phyloP scores from a whole-genome alignment of 2,797 vertebrate species.

The Sebastes elongatus region DNA sequence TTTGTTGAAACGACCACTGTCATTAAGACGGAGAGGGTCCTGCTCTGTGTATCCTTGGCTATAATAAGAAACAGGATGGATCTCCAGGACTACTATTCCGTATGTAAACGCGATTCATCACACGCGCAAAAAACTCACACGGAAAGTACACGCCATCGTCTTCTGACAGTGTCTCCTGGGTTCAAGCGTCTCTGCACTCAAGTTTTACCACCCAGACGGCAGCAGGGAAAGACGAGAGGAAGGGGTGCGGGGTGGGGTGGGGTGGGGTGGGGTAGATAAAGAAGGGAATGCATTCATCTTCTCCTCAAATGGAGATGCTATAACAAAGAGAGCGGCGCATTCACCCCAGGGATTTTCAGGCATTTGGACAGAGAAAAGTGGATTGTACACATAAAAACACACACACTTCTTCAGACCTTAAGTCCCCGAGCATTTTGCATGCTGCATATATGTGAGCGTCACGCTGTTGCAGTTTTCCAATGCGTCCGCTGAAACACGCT shows the following conservation, averaged over 20 bases:
- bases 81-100: constrained; percentile 34
- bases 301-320: constrained; percentile 65
- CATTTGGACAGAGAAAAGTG: constrained; percentile 47
- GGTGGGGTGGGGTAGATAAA: background rate
- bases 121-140: background rate
- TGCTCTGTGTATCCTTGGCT: constrained; percentile 29
- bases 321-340: constrained; percentile 47
- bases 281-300: constrained; percentile 62
- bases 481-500: constrained; percentile 27
- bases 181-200: constrained; percentile 15
- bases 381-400: constrained; percentile 1
- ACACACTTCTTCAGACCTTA: background rate
- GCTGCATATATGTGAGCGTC: background rate
- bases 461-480: background rate
- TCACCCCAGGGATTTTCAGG: constrained; percentile 41
- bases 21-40: constrained; percentile 49
- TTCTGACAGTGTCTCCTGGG: constrained; percentile 18
- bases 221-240: background rate
- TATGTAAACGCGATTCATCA: constrained; percentile 23
- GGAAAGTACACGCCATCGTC: background rate
- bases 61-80: constrained; percentile 58
- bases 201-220: constrained; percentile 57
- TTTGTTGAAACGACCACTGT: constrained; percentile 40
- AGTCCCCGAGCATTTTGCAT: background rate
- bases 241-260: no score